Evolutionary conservation across 2,888 invertebrate species (phyloP).

Genomic region (Lasioglossum calceatum): DNA sequence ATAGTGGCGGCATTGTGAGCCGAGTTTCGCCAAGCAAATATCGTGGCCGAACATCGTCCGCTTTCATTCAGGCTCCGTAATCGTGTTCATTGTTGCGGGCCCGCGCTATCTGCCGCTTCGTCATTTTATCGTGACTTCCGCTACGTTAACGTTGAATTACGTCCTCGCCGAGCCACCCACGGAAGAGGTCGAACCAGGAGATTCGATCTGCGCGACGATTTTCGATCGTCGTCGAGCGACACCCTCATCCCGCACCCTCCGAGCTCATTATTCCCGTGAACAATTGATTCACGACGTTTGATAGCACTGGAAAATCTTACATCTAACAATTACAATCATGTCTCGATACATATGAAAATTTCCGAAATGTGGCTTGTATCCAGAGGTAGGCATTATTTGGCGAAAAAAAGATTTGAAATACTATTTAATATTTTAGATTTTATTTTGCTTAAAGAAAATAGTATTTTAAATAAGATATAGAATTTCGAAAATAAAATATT

Average conservation of each 20-base stretch:
- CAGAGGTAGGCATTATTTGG: no score
- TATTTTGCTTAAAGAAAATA: no score
- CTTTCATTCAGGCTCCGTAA: conserved; percentile 59
- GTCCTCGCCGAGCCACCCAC: conserved; percentile 59
- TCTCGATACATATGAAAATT: no score
- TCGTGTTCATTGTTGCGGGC: conserved; percentile 61
- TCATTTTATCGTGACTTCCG: conserved; percentile 75
- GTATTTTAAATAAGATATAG: no score
- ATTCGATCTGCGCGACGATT: conserved; percentile 28
- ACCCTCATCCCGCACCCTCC: neutral
- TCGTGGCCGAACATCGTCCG: conserved; percentile 37
- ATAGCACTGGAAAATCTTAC: conserved; percentile 2
- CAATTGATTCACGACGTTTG: conserved; percentile 11
- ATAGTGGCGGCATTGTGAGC: neutral
- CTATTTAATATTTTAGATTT: no score
- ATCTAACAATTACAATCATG: no score
- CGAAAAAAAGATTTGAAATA: no score
- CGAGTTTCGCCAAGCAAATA: conserved; percentile 6
- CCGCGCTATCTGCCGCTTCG: conserved; percentile 55
- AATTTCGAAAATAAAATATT: no score
- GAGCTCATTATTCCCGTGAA: neutral
- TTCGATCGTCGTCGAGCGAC: neutral
- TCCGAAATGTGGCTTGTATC: no score
- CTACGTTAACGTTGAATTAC: conserved; percentile 74
- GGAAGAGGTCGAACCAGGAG: conserved; percentile 27